Percentiles rank a stretch among this genome's conserved stretches.
These are phyloP conservation scores for Sciurus carolinensis DNA, from an alignment of 2,797 vertebrate genomes.

Conservation along the genomic window DNA sequence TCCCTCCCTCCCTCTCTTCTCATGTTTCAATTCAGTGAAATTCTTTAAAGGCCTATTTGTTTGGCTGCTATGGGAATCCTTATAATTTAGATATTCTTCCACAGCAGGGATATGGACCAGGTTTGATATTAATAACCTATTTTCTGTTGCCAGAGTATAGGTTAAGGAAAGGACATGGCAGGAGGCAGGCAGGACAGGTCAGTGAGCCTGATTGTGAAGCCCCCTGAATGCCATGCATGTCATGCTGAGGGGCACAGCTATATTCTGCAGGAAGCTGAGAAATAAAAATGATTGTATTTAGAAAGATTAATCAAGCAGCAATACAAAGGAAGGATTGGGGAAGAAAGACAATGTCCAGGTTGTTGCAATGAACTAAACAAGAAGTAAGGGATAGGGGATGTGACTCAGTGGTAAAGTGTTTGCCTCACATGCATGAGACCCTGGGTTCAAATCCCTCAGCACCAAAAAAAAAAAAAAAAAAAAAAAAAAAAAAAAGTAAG, in stretches of 20 bases:
- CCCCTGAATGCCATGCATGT: background rate
- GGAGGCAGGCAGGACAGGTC: background rate
- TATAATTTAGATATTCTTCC: slow-evolving; percentile 27
- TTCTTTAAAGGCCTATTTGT: background rate
- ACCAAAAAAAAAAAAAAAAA: too few species aligned
- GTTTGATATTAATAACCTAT: background rate
- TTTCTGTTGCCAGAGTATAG: slow-evolving; percentile 3
- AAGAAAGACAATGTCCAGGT: slow-evolving; percentile 1
- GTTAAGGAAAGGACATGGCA: background rate
- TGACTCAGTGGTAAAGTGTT: too few species aligned
- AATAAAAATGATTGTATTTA: background rate
- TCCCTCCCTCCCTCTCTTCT: background rate
- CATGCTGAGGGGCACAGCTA: background rate
- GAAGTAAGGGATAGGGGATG: background rate
- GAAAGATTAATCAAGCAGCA: background rate
- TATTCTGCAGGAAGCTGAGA: background rate
- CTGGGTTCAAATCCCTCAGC: too few species aligned
- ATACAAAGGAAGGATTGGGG: background rate
- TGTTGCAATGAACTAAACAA: background rate
- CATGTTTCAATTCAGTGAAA: background rate
- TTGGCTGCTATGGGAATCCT: background rate
- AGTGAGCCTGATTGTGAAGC: background rate
- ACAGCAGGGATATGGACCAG: background rate
- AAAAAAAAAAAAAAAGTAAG: background rate
- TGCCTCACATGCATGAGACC: too few species aligned